Evolutionary conservation across 2,888 invertebrate genomes (phyloP), one percentile per base, ranked within the genome.

Genomic region (Stenoptilia bipunctidactyla): DNA sequence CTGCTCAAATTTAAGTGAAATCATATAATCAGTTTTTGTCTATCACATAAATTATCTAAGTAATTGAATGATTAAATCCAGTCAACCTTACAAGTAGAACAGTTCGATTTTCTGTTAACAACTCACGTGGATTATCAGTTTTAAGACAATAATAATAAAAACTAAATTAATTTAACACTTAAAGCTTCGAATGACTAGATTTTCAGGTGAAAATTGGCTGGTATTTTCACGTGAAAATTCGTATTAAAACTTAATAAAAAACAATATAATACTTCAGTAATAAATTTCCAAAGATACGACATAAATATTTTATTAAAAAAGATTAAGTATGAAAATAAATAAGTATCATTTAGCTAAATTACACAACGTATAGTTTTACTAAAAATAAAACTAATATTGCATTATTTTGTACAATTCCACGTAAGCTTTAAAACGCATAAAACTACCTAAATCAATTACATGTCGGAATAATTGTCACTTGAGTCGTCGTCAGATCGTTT

Each of bases 401-500:
- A 9, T 34, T 20, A 36, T 38, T 39, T 25, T 40, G 14, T n/a
- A 40, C 15, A 36, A 4, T 51, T 42, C 61, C 61, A 58, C 65
- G 56, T 50, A 58, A 65, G 50, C 53, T 55, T 33, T 15, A 13
- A 39, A 34, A 20, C 30, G 13, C 13, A 34, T 14, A 6, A 34
- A 13, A 4, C 4, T 34, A 34, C 13, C 30, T n/a, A 30, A 30
- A 30, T 10, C 45, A 52, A 61, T 68, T 73, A 80, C 52, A 61
- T 64, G 36, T 80, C 77, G 45, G 56, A 50, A 50, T 67, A 70
- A 48, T 61, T 66, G 20, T 73, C 74, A n/a, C 55, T 48, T 27
- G 60, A 53, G 9, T 61, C 58, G 12, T 75, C 71, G 15, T 53
- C 63, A 1, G 80, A 76, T 37, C 87, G 63, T 50, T 88, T 87